phyloP scores from a whole-genome alignment of 1,140 invertebrate genomes.

The Copidosoma floridanum region DNA sequence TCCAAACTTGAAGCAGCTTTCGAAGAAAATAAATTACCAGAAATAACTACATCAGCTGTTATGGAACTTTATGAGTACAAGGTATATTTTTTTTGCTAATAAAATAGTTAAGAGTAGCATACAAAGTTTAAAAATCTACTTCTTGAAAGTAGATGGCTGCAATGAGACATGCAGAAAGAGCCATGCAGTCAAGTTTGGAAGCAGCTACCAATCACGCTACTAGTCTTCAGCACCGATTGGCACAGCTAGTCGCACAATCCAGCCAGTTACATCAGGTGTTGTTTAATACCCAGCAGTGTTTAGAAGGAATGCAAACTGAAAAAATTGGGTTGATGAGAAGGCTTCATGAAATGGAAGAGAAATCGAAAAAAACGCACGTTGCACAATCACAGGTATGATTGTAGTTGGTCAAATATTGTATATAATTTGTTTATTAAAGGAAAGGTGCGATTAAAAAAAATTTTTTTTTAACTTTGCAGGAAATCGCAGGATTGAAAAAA shows the following conservation, averaged over 20 bases:
- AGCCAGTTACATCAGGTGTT: slow-evolving; percentile 56
- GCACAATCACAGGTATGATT: slow-evolving; percentile 37
- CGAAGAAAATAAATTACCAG: slow-evolving; percentile 52
- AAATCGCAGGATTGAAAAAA: slow-evolving; percentile 42
- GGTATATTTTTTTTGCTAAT: slow-evolving; percentile 30
- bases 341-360: slow-evolving; percentile 34
- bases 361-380: slow-evolving; percentile 36
- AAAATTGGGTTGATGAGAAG: slow-evolving; percentile 37
- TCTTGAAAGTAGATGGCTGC: slow-evolving; percentile 42
- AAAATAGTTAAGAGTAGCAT: too few relatives aligned
- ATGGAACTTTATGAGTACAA: slow-evolving; percentile 74
- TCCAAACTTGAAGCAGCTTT: slow-evolving; percentile 50
- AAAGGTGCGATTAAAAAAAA: too few relatives aligned
- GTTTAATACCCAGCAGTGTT: slow-evolving; percentile 55
- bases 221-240: slow-evolving; percentile 56
- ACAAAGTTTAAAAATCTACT: slow-evolving; percentile 6
- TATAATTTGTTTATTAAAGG: too few relatives aligned
- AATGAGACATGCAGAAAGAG: slow-evolving; percentile 57
- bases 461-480: slow-evolving; percentile 31
- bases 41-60: slow-evolving; percentile 63
- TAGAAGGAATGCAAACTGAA: slow-evolving; percentile 50
- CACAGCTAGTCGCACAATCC: slow-evolving; percentile 54
- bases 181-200: slow-evolving; percentile 56
- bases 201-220: slow-evolving; percentile 56
- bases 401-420: too few relatives aligned